Evolutionary conservation across 2,888 invertebrate genomes (phyloP), one percentile per base, ranked within the genome.

Genomic region (Pammene aurita): DNA sequence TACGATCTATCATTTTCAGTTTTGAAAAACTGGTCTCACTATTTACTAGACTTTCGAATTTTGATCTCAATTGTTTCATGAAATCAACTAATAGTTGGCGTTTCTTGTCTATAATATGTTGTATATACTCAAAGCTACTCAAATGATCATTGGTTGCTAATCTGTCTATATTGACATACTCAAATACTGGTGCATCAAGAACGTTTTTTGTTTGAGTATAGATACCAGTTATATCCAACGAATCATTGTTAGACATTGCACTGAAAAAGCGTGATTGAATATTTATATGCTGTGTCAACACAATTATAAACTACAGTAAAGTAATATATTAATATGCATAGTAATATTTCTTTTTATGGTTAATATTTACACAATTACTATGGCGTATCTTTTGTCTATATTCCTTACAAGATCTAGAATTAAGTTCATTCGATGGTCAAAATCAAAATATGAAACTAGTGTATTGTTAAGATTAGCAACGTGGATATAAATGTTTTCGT

Each of bases 61-160:
- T 44, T 13, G 6, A 4, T 13, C 10, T 44, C 44, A 44, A 44
- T 11, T 44, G 44, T 7, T 5, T 4, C 44, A 44, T 44, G 10
- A 44, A 44, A 13, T 44, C 10, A 4, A 44, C 10, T 10, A 44
- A 44, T 44, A 44, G 44, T 44, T 44, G 44, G 13, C 44, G 44
- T 44, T 44, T 44, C 4, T 5, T 11, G 10, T 44, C 44, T 44
- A 44, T 44, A 11, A 11, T 44, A 44, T 44, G 44, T 44, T 44
- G 44, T 44, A 44, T 44, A 44, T 44, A 44, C 10, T 44, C 44
- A 44, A 44, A 44, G 13, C 44, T 44, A 44, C 44, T 44, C 44
- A 44, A 44, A 44, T 44, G 44, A 11, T 44, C 11, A 13, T 44
- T 44, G 44, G 5, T 44, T 6, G 44, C 11, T 10, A 44, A 13